phyloP scores from a whole-genome alignment of 2,888 invertebrate genomes.

The Agelastica alni region DNA sequence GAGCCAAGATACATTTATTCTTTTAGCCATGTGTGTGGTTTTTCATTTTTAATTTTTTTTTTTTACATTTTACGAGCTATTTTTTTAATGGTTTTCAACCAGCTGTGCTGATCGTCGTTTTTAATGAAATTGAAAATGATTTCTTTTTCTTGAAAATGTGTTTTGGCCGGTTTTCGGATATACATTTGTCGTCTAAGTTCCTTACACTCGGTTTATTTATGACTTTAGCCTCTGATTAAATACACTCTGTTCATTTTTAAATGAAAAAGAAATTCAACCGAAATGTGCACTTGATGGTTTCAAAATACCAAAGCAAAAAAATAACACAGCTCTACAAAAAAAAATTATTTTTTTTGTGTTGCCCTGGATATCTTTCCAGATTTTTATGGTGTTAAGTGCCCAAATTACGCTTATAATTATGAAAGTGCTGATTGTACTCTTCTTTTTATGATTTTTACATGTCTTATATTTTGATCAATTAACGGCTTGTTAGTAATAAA shows the following conservation, averaged over 20 bases:
- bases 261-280: background rate
- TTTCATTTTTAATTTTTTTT: slow-evolving; percentile 35
- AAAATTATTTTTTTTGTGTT: background rate
- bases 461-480: no score
- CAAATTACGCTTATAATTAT: no score
- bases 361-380: background rate
- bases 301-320: no score
- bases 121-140: slow-evolving; percentile 8
- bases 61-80: slow-evolving; percentile 19
- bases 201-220: slow-evolving; percentile 27
- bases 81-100: slow-evolving; percentile 23
- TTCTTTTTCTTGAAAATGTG: slow-evolving; percentile 20
- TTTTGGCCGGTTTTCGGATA: slow-evolving; percentile 25
- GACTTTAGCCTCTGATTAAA: slow-evolving; percentile 22
- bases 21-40: slow-evolving; percentile 29
- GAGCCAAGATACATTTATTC: slow-evolving; percentile 31
- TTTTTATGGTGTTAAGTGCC: no score
- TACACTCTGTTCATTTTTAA: slow-evolving; percentile 19
- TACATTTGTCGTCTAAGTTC: slow-evolving; percentile 23
- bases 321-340: no score
- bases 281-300: background rate
- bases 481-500: no score
- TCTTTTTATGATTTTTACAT: no score
- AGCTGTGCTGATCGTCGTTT: slow-evolving; percentile 16
- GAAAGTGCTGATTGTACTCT: no score